Percentiles rank a stretch among this genome's conserved stretches.
These are phyloP conservation scores for Parnassius glacialis DNA, from an alignment of 2,888 invertebrate species.

Conservation along the genomic window DNA sequence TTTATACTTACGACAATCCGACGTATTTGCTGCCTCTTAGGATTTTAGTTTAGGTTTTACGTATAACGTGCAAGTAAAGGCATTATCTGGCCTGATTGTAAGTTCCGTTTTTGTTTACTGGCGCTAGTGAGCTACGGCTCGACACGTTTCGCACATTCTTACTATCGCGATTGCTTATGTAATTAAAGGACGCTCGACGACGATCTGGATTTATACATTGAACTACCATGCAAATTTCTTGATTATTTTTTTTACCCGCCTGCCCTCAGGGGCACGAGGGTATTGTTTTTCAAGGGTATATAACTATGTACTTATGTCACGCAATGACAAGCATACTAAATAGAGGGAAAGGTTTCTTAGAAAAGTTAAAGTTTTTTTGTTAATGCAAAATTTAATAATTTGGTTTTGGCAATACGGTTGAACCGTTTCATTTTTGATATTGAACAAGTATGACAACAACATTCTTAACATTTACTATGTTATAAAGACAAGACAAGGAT, in stretches of 20 bases:
- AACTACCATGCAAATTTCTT: neutral
- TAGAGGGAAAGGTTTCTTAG: too few species aligned
- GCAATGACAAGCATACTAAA: too few species aligned
- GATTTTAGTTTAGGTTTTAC: constrained; percentile 18
- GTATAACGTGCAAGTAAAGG: constrained; percentile 17
- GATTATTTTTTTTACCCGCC: neutral
- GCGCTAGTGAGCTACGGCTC: neutral
- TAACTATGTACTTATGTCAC: too few species aligned
- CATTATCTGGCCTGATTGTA: constrained; percentile 16
- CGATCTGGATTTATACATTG: neutral
- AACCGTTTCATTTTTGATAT: too few species aligned
- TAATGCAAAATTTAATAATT: too few species aligned
- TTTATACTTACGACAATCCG: constrained; percentile 41
- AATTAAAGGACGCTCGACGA: constrained; percentile 6
- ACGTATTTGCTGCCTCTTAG: constrained; percentile 12
- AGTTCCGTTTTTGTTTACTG: constrained; percentile 1
- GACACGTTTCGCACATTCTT: neutral
- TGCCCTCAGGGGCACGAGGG: too few species aligned
- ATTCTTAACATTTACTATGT: neutral
- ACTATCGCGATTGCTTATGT: constrained; percentile 10
- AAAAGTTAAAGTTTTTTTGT: too few species aligned
- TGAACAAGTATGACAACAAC: too few species aligned
- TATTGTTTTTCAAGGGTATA: too few species aligned
- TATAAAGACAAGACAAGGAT: neutral
- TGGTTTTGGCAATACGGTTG: too few species aligned